A percentile compares a stretch with the other conserved stretches of the same genome.
These are phyloP conservation scores for Kradibia gibbosae DNA, from an alignment of 1,140 invertebrate species.

Conservation along the genomic window DNA sequence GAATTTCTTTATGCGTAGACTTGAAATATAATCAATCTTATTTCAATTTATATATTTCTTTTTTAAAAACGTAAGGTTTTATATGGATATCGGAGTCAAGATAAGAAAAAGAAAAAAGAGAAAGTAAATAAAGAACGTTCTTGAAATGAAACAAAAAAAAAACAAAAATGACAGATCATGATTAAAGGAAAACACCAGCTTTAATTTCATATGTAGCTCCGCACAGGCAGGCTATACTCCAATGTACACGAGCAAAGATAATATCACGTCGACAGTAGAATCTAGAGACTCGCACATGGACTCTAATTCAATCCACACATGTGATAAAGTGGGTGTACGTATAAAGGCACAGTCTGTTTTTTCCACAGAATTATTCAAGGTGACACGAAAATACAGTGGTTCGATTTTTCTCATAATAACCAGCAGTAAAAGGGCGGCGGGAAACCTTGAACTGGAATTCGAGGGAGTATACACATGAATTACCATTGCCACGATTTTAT, in stretches of 20 bases:
- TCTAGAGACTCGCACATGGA: not conserved
- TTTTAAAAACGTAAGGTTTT: too few species aligned
- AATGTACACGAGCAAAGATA: too few species aligned
- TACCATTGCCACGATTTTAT: not conserved
- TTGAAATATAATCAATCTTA: too few species aligned
- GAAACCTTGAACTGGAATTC: slow-evolving; percentile 43
- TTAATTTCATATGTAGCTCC: not conserved
- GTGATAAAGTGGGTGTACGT: not conserved
- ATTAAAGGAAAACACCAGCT: not conserved
- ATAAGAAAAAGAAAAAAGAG: too few species aligned
- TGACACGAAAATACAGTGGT: slow-evolving; percentile 17
- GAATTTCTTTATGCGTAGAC: too few species aligned
- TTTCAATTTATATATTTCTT: too few species aligned
- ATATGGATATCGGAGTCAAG: too few species aligned
- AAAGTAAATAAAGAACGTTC: too few species aligned
- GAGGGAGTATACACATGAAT: slow-evolving; percentile 2
- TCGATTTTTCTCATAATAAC: slow-evolving; percentile 36
- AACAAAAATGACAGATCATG: not conserved
- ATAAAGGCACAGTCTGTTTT: not conserved
- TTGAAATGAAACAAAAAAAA: too few species aligned
- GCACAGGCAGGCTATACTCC: not conserved
- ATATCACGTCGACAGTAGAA: not conserved
- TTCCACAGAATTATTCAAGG: slow-evolving; percentile 24
- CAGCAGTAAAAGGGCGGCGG: not conserved
- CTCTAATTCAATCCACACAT: too few species aligned